Percentiles rank a stretch among this genome's conserved stretches.
These are phyloP conservation scores for Gallinago media DNA, from an alignment of 2,113 vertebrate species.

Conservation along the genomic window DNA sequence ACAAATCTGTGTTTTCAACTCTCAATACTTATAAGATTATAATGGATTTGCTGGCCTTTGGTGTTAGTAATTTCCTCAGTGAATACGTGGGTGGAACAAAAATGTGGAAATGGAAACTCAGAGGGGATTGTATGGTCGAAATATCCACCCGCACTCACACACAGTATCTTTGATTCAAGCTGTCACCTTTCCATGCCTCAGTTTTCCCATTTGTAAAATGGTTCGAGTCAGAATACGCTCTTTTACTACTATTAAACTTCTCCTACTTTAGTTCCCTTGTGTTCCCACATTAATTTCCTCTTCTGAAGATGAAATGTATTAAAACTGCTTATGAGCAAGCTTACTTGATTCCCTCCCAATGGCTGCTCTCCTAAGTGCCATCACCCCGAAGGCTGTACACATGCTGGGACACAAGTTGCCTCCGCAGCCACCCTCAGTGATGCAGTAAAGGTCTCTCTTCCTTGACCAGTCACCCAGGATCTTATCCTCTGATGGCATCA, in stretches of 20 bases:
- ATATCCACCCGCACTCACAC: background rate
- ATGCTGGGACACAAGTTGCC: background rate
- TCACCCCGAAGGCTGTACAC: background rate
- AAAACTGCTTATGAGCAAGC: background rate
- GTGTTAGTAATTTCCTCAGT: constrained; percentile 59
- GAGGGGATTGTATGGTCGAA: constrained; percentile 52
- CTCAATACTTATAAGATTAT: constrained; percentile 55
- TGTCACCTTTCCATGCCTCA: background rate
- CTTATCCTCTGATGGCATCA: background rate
- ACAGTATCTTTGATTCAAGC: background rate
- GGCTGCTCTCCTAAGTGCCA: background rate
- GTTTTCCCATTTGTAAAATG: background rate
- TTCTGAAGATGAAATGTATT: background rate
- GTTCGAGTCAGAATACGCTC: background rate
- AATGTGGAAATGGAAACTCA: constrained; percentile 63
- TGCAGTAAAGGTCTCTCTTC: background rate
- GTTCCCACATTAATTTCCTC: background rate
- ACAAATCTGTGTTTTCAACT: constrained; percentile 18
- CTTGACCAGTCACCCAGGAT: background rate
- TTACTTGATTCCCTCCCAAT: background rate
- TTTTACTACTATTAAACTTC: background rate
- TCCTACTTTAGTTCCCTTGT: background rate
- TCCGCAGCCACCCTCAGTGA: fast-evolving
- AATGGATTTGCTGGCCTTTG: constrained; percentile 50
- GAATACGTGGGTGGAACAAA: constrained; percentile 62